Evolutionary conservation across 2,797 vertebrate species (phyloP), one percentile per base, ranked within the genome.

Genomic region (Sebastiscus tertius): DNA sequence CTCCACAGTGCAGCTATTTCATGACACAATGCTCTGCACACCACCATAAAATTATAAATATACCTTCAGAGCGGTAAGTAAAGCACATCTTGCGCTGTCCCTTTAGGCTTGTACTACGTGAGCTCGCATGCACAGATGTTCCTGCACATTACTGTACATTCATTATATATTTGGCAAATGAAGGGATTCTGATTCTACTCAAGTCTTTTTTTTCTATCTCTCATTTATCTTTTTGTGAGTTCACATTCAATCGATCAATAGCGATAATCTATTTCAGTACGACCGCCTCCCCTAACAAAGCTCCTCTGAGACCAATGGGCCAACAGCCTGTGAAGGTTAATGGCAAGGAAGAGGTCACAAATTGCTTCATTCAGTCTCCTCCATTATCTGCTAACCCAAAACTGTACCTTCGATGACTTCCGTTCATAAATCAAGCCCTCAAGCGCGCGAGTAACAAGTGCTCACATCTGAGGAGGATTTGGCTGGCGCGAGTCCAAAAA

Each of bases 241-340:
- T 60, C 39, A 84, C 74, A 74, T 73, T 86, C 55, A 27, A 54
- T 36, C 55, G 88, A 84, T 89, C 87, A 87, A 85, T 72, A 70
- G 63, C 8, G 56, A 81, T 86, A 82, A 80, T 82, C 72, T 22
- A 60, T 87, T 90, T 75, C 24, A 49, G 59, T 71, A 61, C n/a
- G 3, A 85, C 69, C 4, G 33, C 55, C 31, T 46, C 31, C 72
- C 39, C 42, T 2, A 73, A 85, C 81, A 55, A 14, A 82, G 60
- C 72, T 82, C 82, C 66, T 72, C 20, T 49, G 71, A 87, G 85
- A 72, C 52, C 36, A 31, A 61, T 29, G 52, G 81, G 67, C 72
- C 76, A 52, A 70, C 33, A 69, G 72, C 71, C 63, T 46, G 63
- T 68, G 80, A 88, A 87, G 82, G 89, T 91, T 88, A 87, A 86